A percentile compares a stretch with the other conserved stretches of the same genome.
Conservation (phyloP, 2,113 vertebrate genomes). For the Lynx canadensis region DNA sequence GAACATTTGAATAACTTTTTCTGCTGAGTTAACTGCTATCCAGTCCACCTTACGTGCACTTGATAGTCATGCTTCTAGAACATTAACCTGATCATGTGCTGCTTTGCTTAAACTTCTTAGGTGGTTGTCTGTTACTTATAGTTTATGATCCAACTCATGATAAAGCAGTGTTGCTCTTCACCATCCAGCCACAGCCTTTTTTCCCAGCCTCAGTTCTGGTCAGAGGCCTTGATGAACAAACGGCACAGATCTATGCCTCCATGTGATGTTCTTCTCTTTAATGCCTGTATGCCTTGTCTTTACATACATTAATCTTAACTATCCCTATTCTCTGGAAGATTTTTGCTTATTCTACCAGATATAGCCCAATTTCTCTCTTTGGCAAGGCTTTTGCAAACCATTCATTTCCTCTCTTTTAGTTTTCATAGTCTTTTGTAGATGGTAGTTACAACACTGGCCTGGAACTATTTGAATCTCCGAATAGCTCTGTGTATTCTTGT, state of each 20-base stretch:
- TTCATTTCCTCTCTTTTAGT: background rate
- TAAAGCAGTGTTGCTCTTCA: background rate
- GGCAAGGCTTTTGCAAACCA: background rate
- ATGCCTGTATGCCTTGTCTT: background rate
- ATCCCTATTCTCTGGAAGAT: background rate
- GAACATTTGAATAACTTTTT: background rate
- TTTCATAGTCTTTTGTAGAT: background rate
- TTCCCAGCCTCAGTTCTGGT: background rate
- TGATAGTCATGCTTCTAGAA: background rate
- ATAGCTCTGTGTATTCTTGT: background rate
- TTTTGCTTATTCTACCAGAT: background rate
- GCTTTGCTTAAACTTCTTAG: background rate
- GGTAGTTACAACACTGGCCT: background rate
- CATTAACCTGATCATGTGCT: background rate
- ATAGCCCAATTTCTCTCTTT: background rate
- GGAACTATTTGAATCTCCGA: background rate
- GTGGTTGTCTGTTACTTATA: background rate
- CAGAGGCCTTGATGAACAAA: background rate
- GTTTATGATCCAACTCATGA: background rate
- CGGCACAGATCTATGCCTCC: background rate
- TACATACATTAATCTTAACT: background rate
- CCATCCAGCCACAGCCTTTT: background rate
- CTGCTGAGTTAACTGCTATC: background rate
- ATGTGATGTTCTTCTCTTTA: background rate
- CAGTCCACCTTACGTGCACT: background rate